A percentile compares a stretch with the other conserved stretches of the same genome.
Evolutionary conservation across 2,797 vertebrate species (phyloP).

Genomic region (Paramormyrops hopkinsi): DNA sequence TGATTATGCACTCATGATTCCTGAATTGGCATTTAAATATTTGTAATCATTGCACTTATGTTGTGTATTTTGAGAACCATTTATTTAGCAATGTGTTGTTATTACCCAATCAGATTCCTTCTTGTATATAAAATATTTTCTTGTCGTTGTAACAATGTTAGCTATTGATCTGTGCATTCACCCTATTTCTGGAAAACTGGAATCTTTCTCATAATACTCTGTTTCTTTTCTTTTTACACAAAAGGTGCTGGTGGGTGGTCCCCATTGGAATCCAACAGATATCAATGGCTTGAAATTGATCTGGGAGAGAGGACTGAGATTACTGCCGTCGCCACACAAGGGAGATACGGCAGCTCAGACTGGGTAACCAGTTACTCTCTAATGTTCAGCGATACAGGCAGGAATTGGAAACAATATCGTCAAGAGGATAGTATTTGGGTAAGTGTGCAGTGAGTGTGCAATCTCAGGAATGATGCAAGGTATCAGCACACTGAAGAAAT

Average conservation of each 20-base stretch:
- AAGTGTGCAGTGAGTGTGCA: slow-evolving; percentile 24
- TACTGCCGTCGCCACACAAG: slow-evolving; percentile 72
- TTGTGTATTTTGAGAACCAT: not conserved
- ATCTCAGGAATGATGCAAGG: not conserved
- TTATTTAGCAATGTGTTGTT: not conserved
- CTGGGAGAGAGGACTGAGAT: slow-evolving; percentile 72
- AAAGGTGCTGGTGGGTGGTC: slow-evolving; percentile 81
- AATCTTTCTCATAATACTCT: not conserved
- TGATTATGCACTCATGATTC: not conserved
- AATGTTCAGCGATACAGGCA: slow-evolving; percentile 75
- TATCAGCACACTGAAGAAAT: not conserved
- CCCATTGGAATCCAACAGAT: slow-evolving; percentile 68
- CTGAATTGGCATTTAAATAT: not conserved
- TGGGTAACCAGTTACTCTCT: slow-evolving; percentile 77
- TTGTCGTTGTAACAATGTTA: not conserved
- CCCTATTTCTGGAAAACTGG: not conserved
- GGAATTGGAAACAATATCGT: slow-evolving; percentile 75
- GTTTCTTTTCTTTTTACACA: slow-evolving; percentile 24
- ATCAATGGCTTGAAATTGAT: slow-evolving; percentile 78
- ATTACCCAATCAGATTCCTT: not conserved
- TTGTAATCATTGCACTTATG: not conserved
- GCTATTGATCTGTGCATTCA: not conserved
- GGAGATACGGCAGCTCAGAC: slow-evolving; percentile 76
- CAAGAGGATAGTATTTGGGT: slow-evolving; percentile 78
- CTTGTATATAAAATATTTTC: not conserved